These are phyloP conservation scores for Lordiphosa collinella DNA, from an alignment of 1,140 invertebrate species.

Conservation along the genomic window DNA sequence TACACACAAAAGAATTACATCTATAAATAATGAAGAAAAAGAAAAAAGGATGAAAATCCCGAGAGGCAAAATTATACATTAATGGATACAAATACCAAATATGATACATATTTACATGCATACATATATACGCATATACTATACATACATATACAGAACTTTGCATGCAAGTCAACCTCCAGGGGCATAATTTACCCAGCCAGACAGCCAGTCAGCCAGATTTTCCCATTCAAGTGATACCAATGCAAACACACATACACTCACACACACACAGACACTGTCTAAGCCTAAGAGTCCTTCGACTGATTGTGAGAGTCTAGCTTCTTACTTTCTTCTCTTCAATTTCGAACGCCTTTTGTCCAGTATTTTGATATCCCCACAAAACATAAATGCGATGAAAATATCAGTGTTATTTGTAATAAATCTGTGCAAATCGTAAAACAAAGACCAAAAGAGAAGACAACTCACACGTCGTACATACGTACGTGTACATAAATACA, in stretches of 20 bases:
- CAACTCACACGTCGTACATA: slow-evolving; percentile 2
- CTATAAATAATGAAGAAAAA: slow-evolving; percentile 19
- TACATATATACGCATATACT: slow-evolving; percentile 29
- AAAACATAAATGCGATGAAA: background rate
- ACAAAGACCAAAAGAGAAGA: slow-evolving; percentile 8
- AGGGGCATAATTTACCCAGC: too few relatives aligned
- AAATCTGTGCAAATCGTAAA: background rate
- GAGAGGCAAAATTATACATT: slow-evolving; percentile 19
- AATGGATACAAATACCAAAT: slow-evolving; percentile 33
- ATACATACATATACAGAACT: slow-evolving; percentile 15
- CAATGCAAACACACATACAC: background rate
- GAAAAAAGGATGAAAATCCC: slow-evolving; percentile 9
- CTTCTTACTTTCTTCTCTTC: too few relatives aligned
- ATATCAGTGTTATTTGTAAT: slow-evolving; percentile 7
- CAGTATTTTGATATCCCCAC: background rate
- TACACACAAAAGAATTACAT: slow-evolving; percentile 16
- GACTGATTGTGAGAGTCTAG: background rate
- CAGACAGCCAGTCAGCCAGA: too few relatives aligned
- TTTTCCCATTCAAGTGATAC: slow-evolving; percentile 9
- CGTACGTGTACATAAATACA: slow-evolving; percentile 15
- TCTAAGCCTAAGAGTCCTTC: background rate
- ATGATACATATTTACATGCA: slow-evolving; percentile 54
- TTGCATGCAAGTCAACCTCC: background rate
- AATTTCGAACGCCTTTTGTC: too few relatives aligned
- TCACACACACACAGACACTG: background rate